Conservation (phyloP, 2,797 vertebrate genomes). For the Gymnothorax reevesii region DNA sequence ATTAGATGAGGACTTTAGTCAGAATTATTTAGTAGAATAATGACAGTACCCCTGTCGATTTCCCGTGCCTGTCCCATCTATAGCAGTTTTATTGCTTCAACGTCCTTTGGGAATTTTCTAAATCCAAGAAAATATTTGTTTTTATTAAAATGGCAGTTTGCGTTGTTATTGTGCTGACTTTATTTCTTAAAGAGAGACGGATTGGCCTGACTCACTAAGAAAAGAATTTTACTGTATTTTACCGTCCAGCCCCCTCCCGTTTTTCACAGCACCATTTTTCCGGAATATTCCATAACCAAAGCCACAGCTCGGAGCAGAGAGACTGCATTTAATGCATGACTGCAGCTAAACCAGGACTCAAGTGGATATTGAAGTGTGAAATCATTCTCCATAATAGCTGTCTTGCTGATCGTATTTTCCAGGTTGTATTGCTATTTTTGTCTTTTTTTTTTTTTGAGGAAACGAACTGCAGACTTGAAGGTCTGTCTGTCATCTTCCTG, state of each 20-base stretch:
- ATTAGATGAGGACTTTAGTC: neutral
- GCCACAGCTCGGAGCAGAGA: neutral
- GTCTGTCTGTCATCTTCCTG: neutral
- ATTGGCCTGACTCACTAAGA: neutral
- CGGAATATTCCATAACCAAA: slow-evolving; percentile 2
- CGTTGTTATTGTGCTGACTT: neutral
- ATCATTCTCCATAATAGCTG: neutral
- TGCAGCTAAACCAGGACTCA: neutral
- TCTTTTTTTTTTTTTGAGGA: neutral
- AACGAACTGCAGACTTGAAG: neutral
- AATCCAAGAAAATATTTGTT: neutral
- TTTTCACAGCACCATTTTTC: neutral
- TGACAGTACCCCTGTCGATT: neutral
- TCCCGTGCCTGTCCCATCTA: neutral
- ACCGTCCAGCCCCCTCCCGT: neutral
- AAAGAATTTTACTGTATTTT: neutral
- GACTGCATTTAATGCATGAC: neutral
- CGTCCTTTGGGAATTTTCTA: neutral
- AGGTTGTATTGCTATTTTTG: neutral
- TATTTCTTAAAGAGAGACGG: neutral
- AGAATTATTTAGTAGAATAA: neutral
- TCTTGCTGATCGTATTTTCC: neutral
- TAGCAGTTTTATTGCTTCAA: neutral
- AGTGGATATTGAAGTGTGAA: neutral
- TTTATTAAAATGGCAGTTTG: neutral